A percentile compares a stretch with the other conserved stretches of the same genome.
Evolutionary conservation across 37 sponge, comb jelly and placozoan species (phyloP).

Genomic region (Hormiphora californensis): DNA sequence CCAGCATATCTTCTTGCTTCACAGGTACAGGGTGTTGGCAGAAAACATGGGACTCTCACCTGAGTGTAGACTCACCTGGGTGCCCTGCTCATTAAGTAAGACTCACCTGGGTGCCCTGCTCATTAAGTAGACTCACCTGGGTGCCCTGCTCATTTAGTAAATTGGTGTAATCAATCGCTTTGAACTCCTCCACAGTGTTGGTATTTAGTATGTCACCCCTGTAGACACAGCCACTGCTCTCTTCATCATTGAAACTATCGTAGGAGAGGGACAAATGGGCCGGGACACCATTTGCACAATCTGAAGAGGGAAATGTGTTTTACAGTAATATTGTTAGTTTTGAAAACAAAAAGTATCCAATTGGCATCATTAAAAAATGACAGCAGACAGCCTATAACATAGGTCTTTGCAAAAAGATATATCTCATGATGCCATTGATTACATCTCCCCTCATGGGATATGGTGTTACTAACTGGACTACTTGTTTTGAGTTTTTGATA

Average conservation of each 20-base stretch:
- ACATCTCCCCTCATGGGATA: too few species aligned
- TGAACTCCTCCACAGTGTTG: conserved; percentile 88
- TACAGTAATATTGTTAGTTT: too few species aligned
- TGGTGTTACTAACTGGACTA: too few species aligned
- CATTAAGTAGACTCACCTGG: conserved; percentile 56
- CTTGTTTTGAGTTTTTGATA: too few species aligned
- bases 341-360: too few species aligned
- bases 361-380: too few species aligned
- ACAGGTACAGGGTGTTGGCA: too few species aligned
- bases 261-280: conserved; percentile 15
- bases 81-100: conserved; percentile 57
- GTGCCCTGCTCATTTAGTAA: conserved; percentile 57
- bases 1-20: too few species aligned
- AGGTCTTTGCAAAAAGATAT: too few species aligned
- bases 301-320: conserved; percentile 16
- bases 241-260: conserved; percentile 10
- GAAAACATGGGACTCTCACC: too few species aligned
- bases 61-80: conserved; percentile 5
- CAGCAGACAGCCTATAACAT: too few species aligned
- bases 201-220: conserved; percentile 70
- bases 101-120: conserved; percentile 12
- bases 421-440: too few species aligned
- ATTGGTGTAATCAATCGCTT: conserved; percentile 64
- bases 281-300: conserved; percentile 11
- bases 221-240: conserved; percentile 13